Percentiles rank a stretch among this genome's conserved stretches.
phyloP scores from a whole-genome alignment of 2,888 invertebrate species.

The Dinocampus coccinellae region DNA sequence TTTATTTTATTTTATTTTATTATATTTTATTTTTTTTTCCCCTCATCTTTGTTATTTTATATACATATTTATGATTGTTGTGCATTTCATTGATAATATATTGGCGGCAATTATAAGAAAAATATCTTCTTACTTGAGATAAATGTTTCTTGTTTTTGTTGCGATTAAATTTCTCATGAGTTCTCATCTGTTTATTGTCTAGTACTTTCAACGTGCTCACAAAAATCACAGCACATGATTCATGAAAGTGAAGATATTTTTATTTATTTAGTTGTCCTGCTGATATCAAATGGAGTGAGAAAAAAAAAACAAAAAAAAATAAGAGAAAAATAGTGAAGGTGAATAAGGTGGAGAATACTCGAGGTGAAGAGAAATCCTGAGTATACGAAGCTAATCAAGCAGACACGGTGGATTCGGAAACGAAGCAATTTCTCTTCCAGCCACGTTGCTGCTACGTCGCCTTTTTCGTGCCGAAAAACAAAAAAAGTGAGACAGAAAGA shows the following conservation, averaged over 20 bases:
- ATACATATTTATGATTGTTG: constrained; percentile 13
- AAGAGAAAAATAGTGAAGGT: background rate
- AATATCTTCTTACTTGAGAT: background rate
- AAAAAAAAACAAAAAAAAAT: constrained; percentile 2
- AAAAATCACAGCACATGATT: constrained; percentile 37
- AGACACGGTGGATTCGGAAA: constrained; percentile 58
- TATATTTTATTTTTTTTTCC: constrained; percentile 22
- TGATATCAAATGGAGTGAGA: constrained; percentile 20
- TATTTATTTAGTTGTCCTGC: constrained; percentile 26
- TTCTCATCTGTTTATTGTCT: background rate
- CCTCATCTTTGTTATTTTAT: constrained; percentile 7
- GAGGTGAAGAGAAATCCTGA: constrained; percentile 25
- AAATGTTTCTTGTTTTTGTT: constrained; percentile 9
- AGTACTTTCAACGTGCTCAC: background rate
- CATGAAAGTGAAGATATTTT: constrained; percentile 38
- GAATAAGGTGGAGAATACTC: too few species aligned
- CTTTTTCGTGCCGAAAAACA: constrained; percentile 31
- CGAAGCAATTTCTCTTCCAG: constrained; percentile 61
- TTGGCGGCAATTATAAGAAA: constrained; percentile 2
- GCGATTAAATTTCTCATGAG: constrained; percentile 26
- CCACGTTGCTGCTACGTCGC: constrained; percentile 54
- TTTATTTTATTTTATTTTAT: constrained; percentile 28
- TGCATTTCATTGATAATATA: background rate
- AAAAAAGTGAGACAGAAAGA: constrained; percentile 31
- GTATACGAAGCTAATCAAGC: constrained; percentile 54